Base-by-base conservation (phyloP, 2,113 vertebrate species). In the Porphyrio hochstetteri region DNA sequence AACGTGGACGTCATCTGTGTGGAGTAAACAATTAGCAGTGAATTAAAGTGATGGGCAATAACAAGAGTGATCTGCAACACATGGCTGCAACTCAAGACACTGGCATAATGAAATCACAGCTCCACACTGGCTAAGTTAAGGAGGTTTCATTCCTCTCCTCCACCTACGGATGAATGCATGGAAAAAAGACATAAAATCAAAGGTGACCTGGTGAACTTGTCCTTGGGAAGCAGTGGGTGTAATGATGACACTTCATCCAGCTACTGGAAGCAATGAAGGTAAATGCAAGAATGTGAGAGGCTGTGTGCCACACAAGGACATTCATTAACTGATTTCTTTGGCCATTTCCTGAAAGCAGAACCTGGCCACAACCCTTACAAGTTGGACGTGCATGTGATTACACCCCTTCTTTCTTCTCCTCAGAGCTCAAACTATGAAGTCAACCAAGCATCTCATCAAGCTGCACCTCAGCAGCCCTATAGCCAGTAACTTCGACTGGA, bases 101-200 rank as follows among this genome's bases (percentile, higher is more conserved):
- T 80, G 90, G 88, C 94, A 92, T n/a, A 91, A 70, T 67, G 88
- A 97, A 95, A 95, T 90, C 96, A 93, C 16, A 94, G 90, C 91
- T 93, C 53, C 82, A 75, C 1, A 5, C 40, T 65, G 74, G 83
- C 79, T 72, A 65, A 88, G 81, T 4, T 79, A 61, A 93, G 64
- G 59, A 86, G 44, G 50, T 86, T 69, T 50, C 64, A 11, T 61
- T 53, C 82, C 70, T 70, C 59, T 40, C 42, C 40, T 57, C 38
- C 64, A 70, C 74, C 76, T 81, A 33, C 14, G 67, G 61, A 61
- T 9, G 57, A 83, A 84, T 44, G 50, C 14, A 67, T 20, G 74
- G 12, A 61, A 95, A 95, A 63, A 46, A 35, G 5, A 1, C 15
- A 44, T 6, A 68, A 42, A 69, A 11, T 81, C 74, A 95, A 93